Conservation (phyloP, 1,140 invertebrate species). For the Atta texana region DNA sequence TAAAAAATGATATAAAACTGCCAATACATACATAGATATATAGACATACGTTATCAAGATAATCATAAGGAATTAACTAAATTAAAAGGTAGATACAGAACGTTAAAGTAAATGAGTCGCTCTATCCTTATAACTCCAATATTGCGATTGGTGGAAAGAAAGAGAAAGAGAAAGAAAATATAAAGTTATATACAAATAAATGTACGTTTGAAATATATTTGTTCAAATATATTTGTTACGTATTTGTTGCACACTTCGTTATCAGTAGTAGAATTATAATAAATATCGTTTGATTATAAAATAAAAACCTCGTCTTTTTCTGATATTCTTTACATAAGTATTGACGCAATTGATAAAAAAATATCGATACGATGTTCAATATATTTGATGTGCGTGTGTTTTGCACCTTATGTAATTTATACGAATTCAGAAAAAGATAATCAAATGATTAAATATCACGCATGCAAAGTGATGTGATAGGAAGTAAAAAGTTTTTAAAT, state of each 20-base stretch:
- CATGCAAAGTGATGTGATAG: background rate
- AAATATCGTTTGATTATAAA: background rate
- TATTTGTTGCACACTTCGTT: background rate
- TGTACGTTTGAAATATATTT: background rate
- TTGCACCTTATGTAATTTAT: background rate
- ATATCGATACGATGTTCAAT: background rate
- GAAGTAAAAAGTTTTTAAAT: conserved; percentile 9
- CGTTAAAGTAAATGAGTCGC: background rate
- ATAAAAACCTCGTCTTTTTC: background rate
- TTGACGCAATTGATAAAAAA: conserved; percentile 34
- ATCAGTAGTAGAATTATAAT: background rate
- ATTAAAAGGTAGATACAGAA: background rate
- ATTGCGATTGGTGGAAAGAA: background rate
- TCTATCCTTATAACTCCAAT: background rate
- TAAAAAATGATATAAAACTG: background rate
- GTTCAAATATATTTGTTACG: background rate
- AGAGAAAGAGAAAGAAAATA: conserved; percentile 1
- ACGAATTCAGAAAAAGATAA: background rate
- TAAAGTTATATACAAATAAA: background rate
- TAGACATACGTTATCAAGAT: background rate
- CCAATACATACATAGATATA: background rate
- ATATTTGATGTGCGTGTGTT: background rate
- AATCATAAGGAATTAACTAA: conserved; percentile 9
- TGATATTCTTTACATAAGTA: conserved; percentile 5
- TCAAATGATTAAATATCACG: background rate